phyloP scores from a whole-genome alignment of 2,888 invertebrate genomes.

The Aphodius granarius region DNA sequence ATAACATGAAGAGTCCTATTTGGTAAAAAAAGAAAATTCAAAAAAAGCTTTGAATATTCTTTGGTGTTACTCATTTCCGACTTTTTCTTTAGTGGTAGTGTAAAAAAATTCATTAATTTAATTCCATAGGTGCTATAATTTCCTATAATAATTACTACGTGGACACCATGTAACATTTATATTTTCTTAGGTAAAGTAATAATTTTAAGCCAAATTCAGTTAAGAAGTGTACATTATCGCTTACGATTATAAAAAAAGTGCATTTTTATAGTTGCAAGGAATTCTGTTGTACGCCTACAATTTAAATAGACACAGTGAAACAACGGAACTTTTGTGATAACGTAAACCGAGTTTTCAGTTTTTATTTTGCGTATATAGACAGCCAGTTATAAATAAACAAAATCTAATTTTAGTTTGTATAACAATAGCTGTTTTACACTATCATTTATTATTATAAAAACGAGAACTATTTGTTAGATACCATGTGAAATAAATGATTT shows the following conservation, averaged over 20 bases:
- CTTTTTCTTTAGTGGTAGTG: not conserved
- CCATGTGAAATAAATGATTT: not conserved
- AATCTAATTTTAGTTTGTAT: not conserved
- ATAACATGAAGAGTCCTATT: not conserved
- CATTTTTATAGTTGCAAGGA: not conserved
- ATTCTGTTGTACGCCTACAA: not conserved
- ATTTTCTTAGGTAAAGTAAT: not conserved
- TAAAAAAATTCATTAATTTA: not conserved
- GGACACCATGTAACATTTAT: not conserved
- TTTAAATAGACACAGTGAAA: not conserved
- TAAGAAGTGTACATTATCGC: not conserved
- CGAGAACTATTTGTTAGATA: not conserved
- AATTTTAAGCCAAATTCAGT: conserved; percentile 3
- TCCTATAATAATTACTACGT: not conserved
- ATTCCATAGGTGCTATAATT: not conserved
- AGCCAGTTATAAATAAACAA: not conserved
- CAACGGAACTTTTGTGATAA: not conserved
- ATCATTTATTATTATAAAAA: not conserved
- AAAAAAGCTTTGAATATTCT: not conserved
- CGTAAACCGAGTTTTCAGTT: not conserved
- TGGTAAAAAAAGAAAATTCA: too few relatives aligned
- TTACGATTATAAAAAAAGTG: not conserved
- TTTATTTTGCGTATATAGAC: too few relatives aligned
- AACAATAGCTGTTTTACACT: not conserved
- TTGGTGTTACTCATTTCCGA: not conserved